These are phyloP conservation scores for Dendrophyllia cribrosa DNA, from an alignment of 64 coral and sea anemone genomes.

Conservation along the genomic window DNA sequence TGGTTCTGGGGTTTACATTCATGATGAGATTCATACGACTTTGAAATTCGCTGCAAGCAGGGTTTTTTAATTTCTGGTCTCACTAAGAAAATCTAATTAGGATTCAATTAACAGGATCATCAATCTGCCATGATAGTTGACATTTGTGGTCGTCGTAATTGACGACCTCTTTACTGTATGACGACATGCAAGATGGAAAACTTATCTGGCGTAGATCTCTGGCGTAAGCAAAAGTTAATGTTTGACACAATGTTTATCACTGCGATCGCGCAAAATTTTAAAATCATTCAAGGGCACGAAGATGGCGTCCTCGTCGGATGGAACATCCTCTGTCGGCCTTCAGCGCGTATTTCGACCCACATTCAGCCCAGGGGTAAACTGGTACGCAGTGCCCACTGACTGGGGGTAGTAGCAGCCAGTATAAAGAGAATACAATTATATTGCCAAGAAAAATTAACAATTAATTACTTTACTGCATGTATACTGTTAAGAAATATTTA, in stretches of 20 bases:
- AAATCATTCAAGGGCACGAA: constrained; percentile 37
- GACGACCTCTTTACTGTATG: not conserved
- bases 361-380: not conserved
- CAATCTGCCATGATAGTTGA: not conserved
- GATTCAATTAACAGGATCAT: not conserved
- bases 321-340: constrained; percentile 17
- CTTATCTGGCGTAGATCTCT: not conserved
- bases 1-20: no score
- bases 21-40: constrained; percentile 69
- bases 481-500: no score
- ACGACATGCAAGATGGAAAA: not conserved
- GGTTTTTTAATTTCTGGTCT: constrained; percentile 31
- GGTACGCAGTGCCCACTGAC: constrained; percentile 29
- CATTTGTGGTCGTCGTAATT: no score
- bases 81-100: constrained; percentile 3
- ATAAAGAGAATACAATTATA: no score
- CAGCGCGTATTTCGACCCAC: constrained; percentile 26
- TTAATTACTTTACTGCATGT: no score
- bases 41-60: constrained; percentile 56
- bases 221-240: not conserved
- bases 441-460: not conserved
- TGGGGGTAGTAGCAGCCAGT: not conserved
- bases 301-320: not conserved
- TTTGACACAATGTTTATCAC: not conserved
- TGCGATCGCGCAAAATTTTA: not conserved